These are phyloP conservation scores for Diabrotica balteata DNA, from an alignment of 2,888 invertebrate genomes.

Conservation along the genomic window DNA sequence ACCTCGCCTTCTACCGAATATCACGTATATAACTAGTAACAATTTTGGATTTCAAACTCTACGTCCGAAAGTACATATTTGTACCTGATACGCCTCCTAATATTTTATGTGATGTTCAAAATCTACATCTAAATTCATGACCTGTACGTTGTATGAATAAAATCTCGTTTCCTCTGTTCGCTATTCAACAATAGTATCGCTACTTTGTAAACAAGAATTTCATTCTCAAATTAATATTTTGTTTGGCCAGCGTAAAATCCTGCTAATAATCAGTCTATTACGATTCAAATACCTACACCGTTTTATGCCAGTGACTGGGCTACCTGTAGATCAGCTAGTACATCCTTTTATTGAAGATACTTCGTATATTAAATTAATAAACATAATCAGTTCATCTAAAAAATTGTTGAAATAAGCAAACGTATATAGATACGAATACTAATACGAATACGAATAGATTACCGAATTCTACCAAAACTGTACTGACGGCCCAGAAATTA, in stretches of 20 bases:
- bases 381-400: too few relatives aligned
- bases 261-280: slow-evolving; percentile 52
- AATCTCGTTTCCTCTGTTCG: slow-evolving; percentile 39
- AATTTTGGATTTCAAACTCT: slow-evolving; percentile 7
- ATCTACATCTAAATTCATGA: slow-evolving; percentile 55
- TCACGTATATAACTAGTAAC: slow-evolving; percentile 10
- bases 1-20: not conserved
- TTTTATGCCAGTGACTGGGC: not conserved
- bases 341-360: too few relatives aligned
- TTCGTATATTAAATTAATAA: too few relatives aligned
- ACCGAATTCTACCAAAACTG: too few relatives aligned
- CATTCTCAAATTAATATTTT: slow-evolving; percentile 57
- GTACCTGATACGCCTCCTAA: slow-evolving; percentile 50
- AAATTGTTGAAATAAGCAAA: too few relatives aligned
- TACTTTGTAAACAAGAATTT: slow-evolving; percentile 58
- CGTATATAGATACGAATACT: too few relatives aligned
- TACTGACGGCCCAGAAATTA: too few relatives aligned
- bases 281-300: slow-evolving; percentile 48
- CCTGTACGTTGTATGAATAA: slow-evolving; percentile 31
- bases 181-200: slow-evolving; percentile 46
- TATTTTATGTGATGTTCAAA: slow-evolving; percentile 48
- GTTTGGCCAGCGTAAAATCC: slow-evolving; percentile 51
- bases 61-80: slow-evolving; percentile 9
- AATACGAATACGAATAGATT: too few relatives aligned
- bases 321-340: too few relatives aligned